A percentile compares a stretch with the other conserved stretches of the same genome.
Conservation (phyloP, 2,888 invertebrate species). For the Epinotia bilunana region DNA sequence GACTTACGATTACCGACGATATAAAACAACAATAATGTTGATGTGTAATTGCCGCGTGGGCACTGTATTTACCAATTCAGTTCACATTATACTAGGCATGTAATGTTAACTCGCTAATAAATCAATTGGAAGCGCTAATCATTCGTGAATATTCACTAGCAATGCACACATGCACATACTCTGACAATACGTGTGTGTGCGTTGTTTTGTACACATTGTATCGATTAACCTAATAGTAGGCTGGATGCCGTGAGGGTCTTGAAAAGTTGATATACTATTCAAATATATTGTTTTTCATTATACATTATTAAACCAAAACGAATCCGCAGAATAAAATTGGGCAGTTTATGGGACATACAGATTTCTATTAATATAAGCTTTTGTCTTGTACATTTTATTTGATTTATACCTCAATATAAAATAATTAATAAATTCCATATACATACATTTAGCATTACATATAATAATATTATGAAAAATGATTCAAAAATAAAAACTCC, state of each 20-base stretch:
- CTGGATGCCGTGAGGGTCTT: constrained; percentile 7
- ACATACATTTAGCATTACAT: too few relatives aligned
- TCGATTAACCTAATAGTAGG: constrained; percentile 32
- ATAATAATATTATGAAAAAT: too few relatives aligned
- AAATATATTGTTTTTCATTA: background rate
- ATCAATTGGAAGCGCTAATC: constrained; percentile 1
- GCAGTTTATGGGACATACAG: too few relatives aligned
- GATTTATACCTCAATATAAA: too few relatives aligned
- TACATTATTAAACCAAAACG: background rate
- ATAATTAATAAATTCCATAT: too few relatives aligned
- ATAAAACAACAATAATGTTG: too few relatives aligned
- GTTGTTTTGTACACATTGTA: constrained; percentile 24
- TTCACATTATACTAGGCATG: background rate
- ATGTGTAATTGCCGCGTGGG: background rate
- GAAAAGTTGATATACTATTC: background rate
- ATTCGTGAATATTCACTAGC: constrained; percentile 8
- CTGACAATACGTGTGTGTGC: background rate
- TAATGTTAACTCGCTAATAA: background rate
- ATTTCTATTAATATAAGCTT: too few relatives aligned
- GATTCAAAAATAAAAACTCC: too few relatives aligned
- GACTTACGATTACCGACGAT: too few relatives aligned
- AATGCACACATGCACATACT: background rate
- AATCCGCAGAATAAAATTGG: background rate
- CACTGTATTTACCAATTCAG: background rate
- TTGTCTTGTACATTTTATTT: too few relatives aligned